Evolutionary conservation across 2,797 vertebrate genomes (phyloP).

Genomic region (Lepus oiostolus): DNA sequence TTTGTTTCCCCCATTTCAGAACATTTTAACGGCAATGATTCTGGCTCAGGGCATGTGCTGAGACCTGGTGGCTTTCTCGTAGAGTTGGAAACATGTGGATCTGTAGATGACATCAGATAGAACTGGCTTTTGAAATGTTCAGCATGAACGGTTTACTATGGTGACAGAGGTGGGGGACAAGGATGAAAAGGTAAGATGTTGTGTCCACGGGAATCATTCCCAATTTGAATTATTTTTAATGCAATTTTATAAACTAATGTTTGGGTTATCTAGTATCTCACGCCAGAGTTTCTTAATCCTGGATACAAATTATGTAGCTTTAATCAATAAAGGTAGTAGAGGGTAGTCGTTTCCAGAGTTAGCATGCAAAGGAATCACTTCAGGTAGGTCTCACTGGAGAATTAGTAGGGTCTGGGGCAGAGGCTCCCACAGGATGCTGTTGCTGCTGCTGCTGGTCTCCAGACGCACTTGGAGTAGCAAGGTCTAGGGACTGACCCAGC

Average conservation of each 20-base stretch:
- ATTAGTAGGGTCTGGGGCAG: not conserved
- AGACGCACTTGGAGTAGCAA: not conserved
- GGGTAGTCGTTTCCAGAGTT: not conserved
- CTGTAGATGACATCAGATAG: not conserved
- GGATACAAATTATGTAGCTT: not conserved
- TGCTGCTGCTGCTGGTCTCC: not conserved
- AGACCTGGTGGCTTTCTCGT: not conserved
- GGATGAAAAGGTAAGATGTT: not conserved
- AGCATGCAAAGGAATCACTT: not conserved
- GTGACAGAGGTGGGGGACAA: not conserved
- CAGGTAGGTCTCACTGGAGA: not conserved
- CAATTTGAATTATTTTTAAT: not conserved
- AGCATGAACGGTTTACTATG: not conserved
- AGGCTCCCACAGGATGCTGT: not conserved
- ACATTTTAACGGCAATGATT: not conserved
- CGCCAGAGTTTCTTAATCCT: not conserved
- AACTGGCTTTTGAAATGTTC: not conserved
- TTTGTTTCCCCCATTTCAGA: not conserved
- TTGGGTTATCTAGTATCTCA: not conserved
- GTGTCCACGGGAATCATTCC: not conserved
- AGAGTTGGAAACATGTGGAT: not conserved
- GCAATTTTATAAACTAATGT: not conserved
- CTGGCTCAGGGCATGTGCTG: not conserved
- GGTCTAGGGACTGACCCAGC: not conserved
- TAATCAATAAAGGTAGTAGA: not conserved